Conservation (phyloP, 1,140 invertebrate genomes). For the Trachelipus rathkii region DNA sequence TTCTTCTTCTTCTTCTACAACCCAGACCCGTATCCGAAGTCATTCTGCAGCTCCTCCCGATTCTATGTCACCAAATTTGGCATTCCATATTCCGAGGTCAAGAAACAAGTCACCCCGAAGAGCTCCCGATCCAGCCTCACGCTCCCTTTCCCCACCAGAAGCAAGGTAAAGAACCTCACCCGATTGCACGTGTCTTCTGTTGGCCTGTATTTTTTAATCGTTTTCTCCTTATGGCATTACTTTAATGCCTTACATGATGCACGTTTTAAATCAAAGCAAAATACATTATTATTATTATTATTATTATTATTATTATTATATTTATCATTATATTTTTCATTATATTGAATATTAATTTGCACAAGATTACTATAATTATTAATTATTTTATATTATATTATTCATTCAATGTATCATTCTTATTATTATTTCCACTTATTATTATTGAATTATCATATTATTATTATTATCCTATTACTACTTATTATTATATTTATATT, state of each 20-base stretch:
- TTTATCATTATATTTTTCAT: too few relatives aligned
- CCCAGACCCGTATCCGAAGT: constrained; percentile 53
- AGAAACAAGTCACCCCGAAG: constrained; percentile 55
- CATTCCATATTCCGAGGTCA: constrained; percentile 50
- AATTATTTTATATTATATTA: too few relatives aligned
- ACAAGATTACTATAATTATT: too few relatives aligned
- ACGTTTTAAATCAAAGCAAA: neutral
- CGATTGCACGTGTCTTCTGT: neutral
- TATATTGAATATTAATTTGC: too few relatives aligned
- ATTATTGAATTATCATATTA: too few relatives aligned
- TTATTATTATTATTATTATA: too few relatives aligned
- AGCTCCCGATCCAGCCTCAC: constrained; percentile 61
- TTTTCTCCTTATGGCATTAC: neutral
- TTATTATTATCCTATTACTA: too few relatives aligned
- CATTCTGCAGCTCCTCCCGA: constrained; percentile 72
- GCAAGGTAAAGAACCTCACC: constrained; percentile 55
- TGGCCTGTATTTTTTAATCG: constrained; percentile 7
- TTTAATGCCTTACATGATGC: neutral
- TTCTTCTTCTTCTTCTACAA: neutral
- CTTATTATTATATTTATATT: too few relatives aligned
- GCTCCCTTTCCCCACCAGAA: constrained; percentile 70
- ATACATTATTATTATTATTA: too few relatives aligned
- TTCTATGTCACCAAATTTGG: constrained; percentile 52
- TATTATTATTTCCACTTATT: too few relatives aligned
- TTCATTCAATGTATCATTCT: too few relatives aligned